A percentile compares a stretch with the other conserved stretches of the same genome.
Evolutionary conservation across 2,888 invertebrate genomes (phyloP).

Genomic region (Aricia artaxerxes): DNA sequence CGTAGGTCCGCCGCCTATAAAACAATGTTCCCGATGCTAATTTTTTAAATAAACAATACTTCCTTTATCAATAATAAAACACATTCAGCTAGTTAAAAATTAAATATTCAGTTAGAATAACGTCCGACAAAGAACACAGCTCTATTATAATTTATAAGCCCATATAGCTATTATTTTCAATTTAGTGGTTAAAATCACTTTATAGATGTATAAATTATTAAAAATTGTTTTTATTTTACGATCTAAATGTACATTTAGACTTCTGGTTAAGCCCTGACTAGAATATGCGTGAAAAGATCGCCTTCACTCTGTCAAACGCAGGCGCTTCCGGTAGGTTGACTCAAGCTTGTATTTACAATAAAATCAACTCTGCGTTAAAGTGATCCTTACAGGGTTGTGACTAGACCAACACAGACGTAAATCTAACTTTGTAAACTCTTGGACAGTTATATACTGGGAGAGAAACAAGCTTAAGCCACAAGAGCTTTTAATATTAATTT

Average conservation of each 20-base stretch:
- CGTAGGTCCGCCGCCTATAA: too few species aligned
- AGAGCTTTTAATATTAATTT: background rate
- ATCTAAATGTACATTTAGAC: background rate
- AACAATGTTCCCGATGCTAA: too few species aligned
- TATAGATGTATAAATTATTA: too few species aligned
- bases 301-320: slow-evolving; percentile 60
- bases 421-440: slow-evolving; percentile 36
- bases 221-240: background rate
- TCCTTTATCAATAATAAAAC: too few species aligned
- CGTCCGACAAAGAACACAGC: too few species aligned
- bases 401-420: slow-evolving; percentile 29
- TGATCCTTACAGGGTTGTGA: slow-evolving; percentile 40
- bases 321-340: slow-evolving; percentile 65
- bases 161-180: background rate
- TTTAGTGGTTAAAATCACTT: background rate
- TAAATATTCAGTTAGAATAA: too few species aligned
- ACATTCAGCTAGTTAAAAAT: too few species aligned
- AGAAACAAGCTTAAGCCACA: slow-evolving; percentile 35
- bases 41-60: too few species aligned
- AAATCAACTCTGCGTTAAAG: background rate
- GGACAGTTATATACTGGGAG: slow-evolving; percentile 34
- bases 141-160: too few species aligned
- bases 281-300: slow-evolving; percentile 35
- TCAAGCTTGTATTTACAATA: slow-evolving; percentile 39
- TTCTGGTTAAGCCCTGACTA: slow-evolving; percentile 31